Evolutionary conservation across 1,140 invertebrate genomes (phyloP), one percentile per base, ranked within the genome.

Genomic region (Geopemphigus sp.): DNA sequence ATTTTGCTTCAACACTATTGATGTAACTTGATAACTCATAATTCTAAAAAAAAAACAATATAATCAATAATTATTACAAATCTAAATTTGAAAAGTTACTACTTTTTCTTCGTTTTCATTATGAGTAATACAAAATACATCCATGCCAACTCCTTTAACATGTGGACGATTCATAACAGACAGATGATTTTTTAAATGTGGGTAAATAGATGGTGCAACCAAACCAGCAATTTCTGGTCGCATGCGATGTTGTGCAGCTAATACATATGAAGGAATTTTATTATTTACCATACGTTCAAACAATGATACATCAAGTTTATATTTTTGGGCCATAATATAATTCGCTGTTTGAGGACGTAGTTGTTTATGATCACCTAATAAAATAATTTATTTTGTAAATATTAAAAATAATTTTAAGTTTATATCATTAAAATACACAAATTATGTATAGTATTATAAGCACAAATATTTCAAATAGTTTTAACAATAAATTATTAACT

Each of bases 201-300:
- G 83, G 83, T 92, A 92, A 78, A 92, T 90, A 32, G 15, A 15
- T 63, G 66, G 68, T 22, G 59, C 85, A 84, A 2, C 90, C 89
- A 11, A 86, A 84, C n/a, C 91, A 86, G 2, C 91, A 85, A 92
- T 89, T 83, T 89, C 88, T 0, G 89, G 89, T 15, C 90, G 85
- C 91, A 92, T 92, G 59, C 91, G 86, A 83, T 91, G 90, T 84
- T 92, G 91, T 11, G 88, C 86, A 70, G 84, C 82, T 3, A 91
- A 85, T 6, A 86, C 84, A 10, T 86, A 84, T 82, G 86, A 88
- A 56, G 88, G 86, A 15, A 90, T 85, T 1, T 87, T 85, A 83
- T 90, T 90, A 19, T 84, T 85, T n/a, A 92, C 87, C 85, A 92
- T 88, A 47, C 92, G 87, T 84, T 93, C 91, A 84, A 93, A 93